Base-by-base conservation (phyloP, 2,797 vertebrate species). In the Anniella stebbinsi region DNA sequence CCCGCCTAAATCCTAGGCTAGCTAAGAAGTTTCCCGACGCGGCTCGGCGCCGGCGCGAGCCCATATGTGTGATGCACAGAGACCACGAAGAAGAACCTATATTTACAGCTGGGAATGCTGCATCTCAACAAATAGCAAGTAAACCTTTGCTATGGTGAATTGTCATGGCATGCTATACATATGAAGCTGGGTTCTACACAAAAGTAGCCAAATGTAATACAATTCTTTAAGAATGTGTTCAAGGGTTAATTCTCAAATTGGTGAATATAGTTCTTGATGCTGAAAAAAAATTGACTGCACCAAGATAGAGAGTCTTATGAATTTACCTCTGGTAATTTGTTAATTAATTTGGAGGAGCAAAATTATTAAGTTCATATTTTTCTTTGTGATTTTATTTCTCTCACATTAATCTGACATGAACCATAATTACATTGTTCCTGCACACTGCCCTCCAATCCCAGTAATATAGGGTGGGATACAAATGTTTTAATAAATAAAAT, bases 301-400 rank as follows among this genome's bases (percentile, higher is more conserved):
- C 45, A 69, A 69, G 54, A 63, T 21, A 23, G 28, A 51, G 17
- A 38, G 38, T 84, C n/a, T 77, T 36, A 12, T 77, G 76, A 77
- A 51, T 66, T 48, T 41, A 72, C 25, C 57, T 18, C 36, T 81
- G 85, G 28, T 41, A 69, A 80, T 72, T 33, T 6, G n/a, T 67
- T 0, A 57, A 81, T 48, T 88, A 92, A 69, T 75, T 4, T 69
- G 87, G 84, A 90, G 89, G 21, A 81, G 13, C 6, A 88, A 89
- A 93, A 38, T 25, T 36, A 85, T 70, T 17, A 63, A 91, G 90
- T 81, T 1, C 23, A n/a, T 15, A 0, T 0, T 11, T 18, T 41
- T 25, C 2, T 41, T 5, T 18, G 2, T 33, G 23, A 11, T 33
- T 69, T n/a, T 81, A 48, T 84, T n/a, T 51, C 21, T 77, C 0